phyloP scores from a whole-genome alignment of 2,888 invertebrate genomes.

The Ophraella communa region DNA sequence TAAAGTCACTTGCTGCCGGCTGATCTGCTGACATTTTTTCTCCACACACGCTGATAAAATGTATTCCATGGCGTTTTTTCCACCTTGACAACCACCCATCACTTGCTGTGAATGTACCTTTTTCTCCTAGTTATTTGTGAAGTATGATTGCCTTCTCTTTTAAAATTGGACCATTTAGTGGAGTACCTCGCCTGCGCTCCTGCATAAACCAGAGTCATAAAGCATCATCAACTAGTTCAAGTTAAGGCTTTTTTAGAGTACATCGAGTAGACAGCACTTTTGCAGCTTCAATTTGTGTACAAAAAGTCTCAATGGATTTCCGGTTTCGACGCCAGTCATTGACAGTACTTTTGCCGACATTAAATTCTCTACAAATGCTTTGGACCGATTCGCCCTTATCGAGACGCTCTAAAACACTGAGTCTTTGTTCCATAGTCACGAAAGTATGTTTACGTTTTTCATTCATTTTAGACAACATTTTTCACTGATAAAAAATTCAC shows the following conservation, averaged over 20 bases:
- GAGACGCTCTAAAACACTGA: neutral
- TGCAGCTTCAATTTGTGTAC: neutral
- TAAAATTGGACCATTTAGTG: neutral
- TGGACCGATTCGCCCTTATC: neutral
- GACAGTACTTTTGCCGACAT: neutral
- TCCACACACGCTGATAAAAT: neutral
- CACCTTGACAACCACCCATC: neutral
- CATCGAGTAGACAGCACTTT: neutral
- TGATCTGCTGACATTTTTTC: neutral
- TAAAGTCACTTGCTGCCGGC: slow-evolving; percentile 5
- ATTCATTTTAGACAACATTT: too few relatives aligned
- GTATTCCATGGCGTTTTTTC: neutral
- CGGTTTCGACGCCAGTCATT: neutral
- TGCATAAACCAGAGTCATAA: neutral
- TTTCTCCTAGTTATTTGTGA: neutral
- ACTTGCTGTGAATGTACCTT: neutral
- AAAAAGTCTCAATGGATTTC: neutral
- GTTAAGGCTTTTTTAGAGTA: neutral
- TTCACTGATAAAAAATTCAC: too few relatives aligned
- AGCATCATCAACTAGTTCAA: neutral
- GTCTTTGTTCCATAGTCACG: too few relatives aligned
- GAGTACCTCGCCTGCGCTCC: neutral
- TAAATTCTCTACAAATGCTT: neutral
- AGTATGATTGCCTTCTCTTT: slow-evolving; percentile 2
- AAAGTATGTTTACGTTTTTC: too few relatives aligned